Evolutionary conservation across 2,113 vertebrate genomes (phyloP).

Genomic region (Megaptera novaeangliae): DNA sequence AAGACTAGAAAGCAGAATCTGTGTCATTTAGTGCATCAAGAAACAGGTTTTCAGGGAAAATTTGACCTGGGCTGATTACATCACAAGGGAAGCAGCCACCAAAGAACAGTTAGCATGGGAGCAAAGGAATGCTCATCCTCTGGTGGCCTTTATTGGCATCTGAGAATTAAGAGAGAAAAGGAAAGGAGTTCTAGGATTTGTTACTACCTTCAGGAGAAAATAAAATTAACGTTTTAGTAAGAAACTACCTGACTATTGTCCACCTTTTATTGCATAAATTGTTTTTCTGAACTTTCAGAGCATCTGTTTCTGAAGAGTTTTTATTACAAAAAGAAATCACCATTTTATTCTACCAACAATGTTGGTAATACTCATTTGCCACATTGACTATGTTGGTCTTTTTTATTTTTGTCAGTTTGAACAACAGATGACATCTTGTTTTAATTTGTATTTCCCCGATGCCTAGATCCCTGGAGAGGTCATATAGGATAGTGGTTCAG

Average conservation of each 20-base stretch:
- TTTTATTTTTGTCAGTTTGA: background rate
- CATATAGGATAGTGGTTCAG: background rate
- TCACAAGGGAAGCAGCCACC: background rate
- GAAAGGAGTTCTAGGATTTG: background rate
- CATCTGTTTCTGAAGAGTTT: constrained; percentile 7
- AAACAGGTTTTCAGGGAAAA: background rate
- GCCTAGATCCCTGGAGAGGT: background rate
- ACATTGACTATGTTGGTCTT: background rate
- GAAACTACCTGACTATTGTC: background rate
- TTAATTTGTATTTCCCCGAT: background rate
- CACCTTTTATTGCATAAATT: background rate
- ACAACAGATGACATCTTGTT: background rate
- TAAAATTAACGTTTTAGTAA: background rate
- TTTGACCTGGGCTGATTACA: background rate
- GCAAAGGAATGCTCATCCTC: background rate
- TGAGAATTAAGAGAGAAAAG: background rate
- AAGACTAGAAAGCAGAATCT: background rate
- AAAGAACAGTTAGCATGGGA: background rate
- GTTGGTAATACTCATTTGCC: background rate
- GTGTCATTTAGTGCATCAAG: background rate
- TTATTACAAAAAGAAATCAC: background rate
- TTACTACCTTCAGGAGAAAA: background rate
- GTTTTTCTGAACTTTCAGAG: background rate
- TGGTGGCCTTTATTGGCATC: background rate
- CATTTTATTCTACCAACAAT: background rate